Base-by-base conservation (phyloP, 1,140 invertebrate species). In the Chymomyza costata region DNA sequence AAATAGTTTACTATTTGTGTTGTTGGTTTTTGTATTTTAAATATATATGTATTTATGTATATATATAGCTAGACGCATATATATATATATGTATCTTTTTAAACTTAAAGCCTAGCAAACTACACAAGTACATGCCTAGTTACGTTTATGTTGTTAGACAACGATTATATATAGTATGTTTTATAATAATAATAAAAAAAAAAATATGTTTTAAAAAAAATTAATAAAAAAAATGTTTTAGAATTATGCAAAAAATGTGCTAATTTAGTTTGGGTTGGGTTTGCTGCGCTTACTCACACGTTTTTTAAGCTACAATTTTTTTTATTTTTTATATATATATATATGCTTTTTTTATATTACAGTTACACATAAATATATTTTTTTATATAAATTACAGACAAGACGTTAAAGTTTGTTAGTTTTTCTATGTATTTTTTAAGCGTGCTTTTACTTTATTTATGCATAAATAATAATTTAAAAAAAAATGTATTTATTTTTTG, bases 141-240 rank as follows among this genome's bases (percentile, higher is more conserved):
- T 76, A 76, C 70, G 71, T 59, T 78, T 78, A 78, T 78, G 71
- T 78, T 78, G 71, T 78, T 78, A 78, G 71, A 78, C 71, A 78
- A 78, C 71, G 65, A 78, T 78, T 78, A 80, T 65, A 76, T 55
- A 25, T 48, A 58, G n/a, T 54, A 71, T 60, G 52, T 65, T 51
- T 43, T 50, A 41, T 68, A 50, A 49, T 47, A 76, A 60, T 32
- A 64, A 48, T 38, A 28, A 32, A 50, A 76, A 65, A 68, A 74
- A 52, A 63, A 48, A 35, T 16, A 8, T 49, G 51, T 55, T 32
- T 31, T 3, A 31, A 11, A 52, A 35, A 40, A 64, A 64, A 58
- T 53, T 53, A 21, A 57, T 41, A 68, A 53, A 57, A 44, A 65
- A 74, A 44, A 54, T 53, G 28, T 41, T 58, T 54, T 63, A 39